Evolutionary conservation across 2,113 vertebrate genomes (phyloP).

Genomic region (Carettochelys insculpta): DNA sequence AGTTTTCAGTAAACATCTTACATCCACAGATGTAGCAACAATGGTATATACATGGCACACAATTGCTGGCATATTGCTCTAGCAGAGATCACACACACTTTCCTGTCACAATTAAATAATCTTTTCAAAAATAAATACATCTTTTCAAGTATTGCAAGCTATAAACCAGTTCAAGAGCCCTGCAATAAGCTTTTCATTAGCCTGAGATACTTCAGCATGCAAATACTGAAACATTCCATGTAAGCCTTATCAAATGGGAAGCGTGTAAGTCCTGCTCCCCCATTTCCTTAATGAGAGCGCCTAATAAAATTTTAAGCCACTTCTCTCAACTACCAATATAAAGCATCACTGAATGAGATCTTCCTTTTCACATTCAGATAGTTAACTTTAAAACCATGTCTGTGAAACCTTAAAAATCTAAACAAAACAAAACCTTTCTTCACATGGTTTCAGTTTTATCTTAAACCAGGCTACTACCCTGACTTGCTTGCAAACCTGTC

Average conservation of each 20-base stretch:
- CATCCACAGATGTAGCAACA: conserved; percentile 20
- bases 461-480: neutral
- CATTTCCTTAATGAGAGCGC: conserved; percentile 52
- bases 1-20: conserved; percentile 38
- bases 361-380: conserved; percentile 26
- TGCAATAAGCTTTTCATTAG: conserved; percentile 69
- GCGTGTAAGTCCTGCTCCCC: conserved; percentile 39
- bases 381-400: conserved; percentile 47
- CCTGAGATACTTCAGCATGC: conserved; percentile 48
- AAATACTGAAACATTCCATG: conserved; percentile 44
- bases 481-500: neutral
- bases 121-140: conserved; percentile 58
- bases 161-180: conserved; percentile 59
- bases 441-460: neutral
- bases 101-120: conserved; percentile 54
- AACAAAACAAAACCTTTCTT: neutral
- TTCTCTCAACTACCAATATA: conserved; percentile 29
- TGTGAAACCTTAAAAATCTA: neutral
- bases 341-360: conserved; percentile 27
- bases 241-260: conserved; percentile 46
- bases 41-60: conserved; percentile 6
- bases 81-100: conserved; percentile 23
- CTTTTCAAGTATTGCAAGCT: conserved; percentile 43
- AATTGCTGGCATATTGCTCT: neutral
- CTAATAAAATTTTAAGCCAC: conserved; percentile 65